A percentile compares a stretch with the other conserved stretches of the same genome.
Conservation (phyloP, 2,113 vertebrate genomes). For the Isurus oxyrinchus region DNA sequence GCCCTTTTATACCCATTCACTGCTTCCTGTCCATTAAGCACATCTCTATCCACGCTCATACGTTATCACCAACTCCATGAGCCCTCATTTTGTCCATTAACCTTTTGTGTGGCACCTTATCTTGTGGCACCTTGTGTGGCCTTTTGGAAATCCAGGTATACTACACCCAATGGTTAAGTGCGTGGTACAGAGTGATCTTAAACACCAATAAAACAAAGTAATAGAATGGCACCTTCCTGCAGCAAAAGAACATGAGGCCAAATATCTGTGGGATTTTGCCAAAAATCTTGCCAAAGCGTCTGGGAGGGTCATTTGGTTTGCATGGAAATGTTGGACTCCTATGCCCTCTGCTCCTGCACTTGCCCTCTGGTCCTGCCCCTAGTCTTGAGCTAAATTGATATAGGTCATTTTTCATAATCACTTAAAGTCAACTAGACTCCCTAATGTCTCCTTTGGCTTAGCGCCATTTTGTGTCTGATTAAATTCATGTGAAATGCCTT, state of each 20-base stretch:
- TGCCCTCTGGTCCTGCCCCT: background rate
- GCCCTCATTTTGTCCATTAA: no score
- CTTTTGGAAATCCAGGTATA: no score
- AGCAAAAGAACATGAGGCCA: background rate
- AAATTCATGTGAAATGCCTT: background rate
- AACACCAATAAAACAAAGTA: background rate
- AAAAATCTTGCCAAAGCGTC: background rate
- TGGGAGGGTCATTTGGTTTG: background rate
- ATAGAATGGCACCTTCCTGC: background rate
- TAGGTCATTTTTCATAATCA: background rate
- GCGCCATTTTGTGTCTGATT: background rate
- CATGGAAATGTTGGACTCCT: background rate
- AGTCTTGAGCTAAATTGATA: background rate
- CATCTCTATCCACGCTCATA: no score
- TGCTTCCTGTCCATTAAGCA: no score
- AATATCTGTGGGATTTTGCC: background rate
- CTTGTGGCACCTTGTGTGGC: no score
- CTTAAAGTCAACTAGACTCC: background rate
- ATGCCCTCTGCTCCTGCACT: background rate
- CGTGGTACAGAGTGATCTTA: background rate
- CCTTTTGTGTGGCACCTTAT: no score
- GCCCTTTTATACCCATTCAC: no score
- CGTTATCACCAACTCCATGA: no score
- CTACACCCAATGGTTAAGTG: background rate
- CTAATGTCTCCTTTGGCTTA: background rate